Percentiles rank a stretch among this genome's conserved stretches.
These are phyloP conservation scores for Poeciliopsis prolifica DNA, from an alignment of 2,113 vertebrate genomes.

Conservation along the genomic window DNA sequence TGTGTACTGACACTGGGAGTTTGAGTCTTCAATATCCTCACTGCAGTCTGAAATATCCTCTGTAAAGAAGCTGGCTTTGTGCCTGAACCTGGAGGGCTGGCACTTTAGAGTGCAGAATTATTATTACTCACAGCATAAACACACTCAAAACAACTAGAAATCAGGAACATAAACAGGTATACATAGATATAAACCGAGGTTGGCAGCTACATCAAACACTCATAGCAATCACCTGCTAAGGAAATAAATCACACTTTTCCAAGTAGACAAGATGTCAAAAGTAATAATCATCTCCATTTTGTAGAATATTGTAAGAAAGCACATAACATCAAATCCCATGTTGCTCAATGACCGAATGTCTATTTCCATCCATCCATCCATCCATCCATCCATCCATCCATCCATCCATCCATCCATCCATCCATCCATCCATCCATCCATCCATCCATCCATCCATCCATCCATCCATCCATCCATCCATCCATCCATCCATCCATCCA, in stretches of 20 bases:
- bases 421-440: no score
- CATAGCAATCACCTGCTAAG: background rate
- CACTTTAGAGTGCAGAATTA: slow-evolving; percentile 4
- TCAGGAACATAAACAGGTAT: background rate
- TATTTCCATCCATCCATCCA: background rate
- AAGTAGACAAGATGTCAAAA: background rate
- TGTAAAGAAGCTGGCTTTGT: slow-evolving; percentile 18
- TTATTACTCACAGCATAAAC: slow-evolving; percentile 18
- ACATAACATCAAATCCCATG: background rate
- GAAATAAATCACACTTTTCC: slow-evolving; percentile 7
- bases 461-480: no score
- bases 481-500: no score
- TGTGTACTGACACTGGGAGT: slow-evolving; percentile 15
- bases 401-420: no score
- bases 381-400: no score
- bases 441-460: no score
- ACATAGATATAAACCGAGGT: slow-evolving; percentile 2
- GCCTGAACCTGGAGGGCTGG: slow-evolving; percentile 13
- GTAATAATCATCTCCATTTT: background rate
- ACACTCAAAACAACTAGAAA: slow-evolving; percentile 9
- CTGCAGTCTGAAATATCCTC: slow-evolving; percentile 41
- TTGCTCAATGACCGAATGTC: background rate
- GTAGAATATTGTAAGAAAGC: slow-evolving; percentile 6
- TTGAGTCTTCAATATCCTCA: slow-evolving; percentile 20
- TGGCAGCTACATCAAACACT: background rate